Evolutionary conservation across 2,888 invertebrate genomes (phyloP).

Genomic region (Drosophila anomalata): DNA sequence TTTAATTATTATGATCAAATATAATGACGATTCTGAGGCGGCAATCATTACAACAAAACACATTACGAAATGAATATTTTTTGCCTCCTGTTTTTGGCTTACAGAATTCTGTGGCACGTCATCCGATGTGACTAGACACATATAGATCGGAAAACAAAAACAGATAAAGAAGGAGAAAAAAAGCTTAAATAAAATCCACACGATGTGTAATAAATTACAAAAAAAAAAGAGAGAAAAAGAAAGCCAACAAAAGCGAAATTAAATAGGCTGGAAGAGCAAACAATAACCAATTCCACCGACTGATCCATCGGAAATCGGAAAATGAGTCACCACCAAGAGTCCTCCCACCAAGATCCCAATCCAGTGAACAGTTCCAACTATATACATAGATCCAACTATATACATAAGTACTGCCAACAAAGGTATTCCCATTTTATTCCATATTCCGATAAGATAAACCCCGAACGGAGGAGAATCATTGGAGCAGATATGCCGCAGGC

Average conservation of each 20-base stretch:
- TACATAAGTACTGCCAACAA: slow-evolving; percentile 24
- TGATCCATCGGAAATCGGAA: slow-evolving; percentile 4
- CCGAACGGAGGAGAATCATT: slow-evolving; percentile 41
- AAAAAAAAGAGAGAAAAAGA: slow-evolving; percentile 40
- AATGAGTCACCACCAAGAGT: slow-evolving; percentile 20
- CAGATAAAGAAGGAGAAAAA: slow-evolving; percentile 5
- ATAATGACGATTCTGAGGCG: slow-evolving; percentile 9
- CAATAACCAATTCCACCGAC: slow-evolving; percentile 20
- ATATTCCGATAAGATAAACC: slow-evolving; percentile 64
- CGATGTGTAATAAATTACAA: slow-evolving; percentile 70
- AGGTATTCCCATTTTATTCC: slow-evolving; percentile 35
- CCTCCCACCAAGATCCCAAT: slow-evolving; percentile 10
- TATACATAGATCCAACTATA: neutral
- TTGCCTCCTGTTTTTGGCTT: slow-evolving; percentile 46
- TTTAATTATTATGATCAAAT: slow-evolving; percentile 22
- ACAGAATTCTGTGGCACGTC: slow-evolving; percentile 31
- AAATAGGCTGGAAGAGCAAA: slow-evolving; percentile 56
- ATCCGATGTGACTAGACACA: slow-evolving; percentile 28
- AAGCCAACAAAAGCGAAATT: slow-evolving; percentile 45
- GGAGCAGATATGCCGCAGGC: slow-evolving; percentile 33
- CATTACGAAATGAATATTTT: slow-evolving; percentile 66
- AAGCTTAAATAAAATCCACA: slow-evolving; percentile 37
- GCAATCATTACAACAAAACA: slow-evolving; percentile 46
- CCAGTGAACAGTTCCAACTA: no score
- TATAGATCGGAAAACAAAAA: slow-evolving; percentile 20